A percentile compares a stretch with the other conserved stretches of the same genome.
Evolutionary conservation across 2,113 vertebrate genomes (phyloP).

Genomic region (Phaethornis superciliosus): DNA sequence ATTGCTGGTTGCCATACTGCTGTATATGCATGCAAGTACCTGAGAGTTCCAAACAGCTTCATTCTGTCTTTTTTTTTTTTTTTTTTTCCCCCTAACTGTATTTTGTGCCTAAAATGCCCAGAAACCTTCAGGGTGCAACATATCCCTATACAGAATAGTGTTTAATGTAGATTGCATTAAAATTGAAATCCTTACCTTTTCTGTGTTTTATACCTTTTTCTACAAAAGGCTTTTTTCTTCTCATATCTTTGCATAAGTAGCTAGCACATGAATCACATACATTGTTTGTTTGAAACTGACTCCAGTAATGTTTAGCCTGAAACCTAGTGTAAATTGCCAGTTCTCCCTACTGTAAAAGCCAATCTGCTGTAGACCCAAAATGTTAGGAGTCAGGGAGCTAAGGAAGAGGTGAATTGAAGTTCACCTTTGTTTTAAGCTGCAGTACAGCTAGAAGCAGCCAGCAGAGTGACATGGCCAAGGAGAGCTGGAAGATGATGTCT

Average conservation of each 20-base stretch:
- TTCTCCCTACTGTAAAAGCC: background rate
- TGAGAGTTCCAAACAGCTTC: background rate
- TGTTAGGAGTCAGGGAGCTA: accelerated
- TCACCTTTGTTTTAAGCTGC: background rate
- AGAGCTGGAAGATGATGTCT: background rate
- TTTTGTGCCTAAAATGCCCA: background rate
- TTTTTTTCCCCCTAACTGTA: background rate
- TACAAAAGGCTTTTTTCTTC: background rate
- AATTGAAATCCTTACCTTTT: background rate
- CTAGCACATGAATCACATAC: background rate
- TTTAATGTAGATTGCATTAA: background rate
- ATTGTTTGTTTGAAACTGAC: background rate
- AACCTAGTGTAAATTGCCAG: background rate
- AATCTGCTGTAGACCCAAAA: background rate
- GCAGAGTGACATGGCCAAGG: background rate
- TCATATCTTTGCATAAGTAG: background rate
- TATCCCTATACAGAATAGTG: background rate
- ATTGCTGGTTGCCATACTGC: constrained; percentile 27
- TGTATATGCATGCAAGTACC: background rate
- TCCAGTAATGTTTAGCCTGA: background rate
- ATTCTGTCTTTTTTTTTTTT: background rate
- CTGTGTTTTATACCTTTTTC: background rate
- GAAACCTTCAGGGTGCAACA: background rate
- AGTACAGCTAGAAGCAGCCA: background rate
- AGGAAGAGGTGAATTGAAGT: background rate